Conservation (phyloP, 1,140 invertebrate genomes). For the Drosophila littoralis region DNA sequence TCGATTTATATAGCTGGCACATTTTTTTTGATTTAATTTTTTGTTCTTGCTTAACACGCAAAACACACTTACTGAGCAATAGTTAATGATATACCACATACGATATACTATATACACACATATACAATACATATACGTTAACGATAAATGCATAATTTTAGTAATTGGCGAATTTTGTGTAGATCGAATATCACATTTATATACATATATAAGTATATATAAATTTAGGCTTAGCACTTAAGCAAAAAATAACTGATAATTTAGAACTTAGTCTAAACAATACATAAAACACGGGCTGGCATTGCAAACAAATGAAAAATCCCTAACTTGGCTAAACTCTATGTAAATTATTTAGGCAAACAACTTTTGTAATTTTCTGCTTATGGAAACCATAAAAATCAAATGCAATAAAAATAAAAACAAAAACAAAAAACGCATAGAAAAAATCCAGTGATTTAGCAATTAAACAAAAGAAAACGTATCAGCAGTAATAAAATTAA, state of each 20-base stretch:
- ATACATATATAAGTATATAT: slow-evolving; percentile 30
- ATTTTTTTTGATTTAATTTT: slow-evolving; percentile 33
- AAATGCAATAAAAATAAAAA: slow-evolving; percentile 11
- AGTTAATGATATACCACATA: slow-evolving; percentile 66
- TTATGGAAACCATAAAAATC: slow-evolving; percentile 22
- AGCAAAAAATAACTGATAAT: slow-evolving; percentile 71
- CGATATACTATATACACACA: slow-evolving; percentile 43
- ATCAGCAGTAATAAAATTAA: slow-evolving; percentile 52
- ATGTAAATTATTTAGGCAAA: slow-evolving; percentile 66
- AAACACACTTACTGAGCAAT: slow-evolving; percentile 76
- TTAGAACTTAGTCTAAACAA: slow-evolving; percentile 43
- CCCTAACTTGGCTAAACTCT: slow-evolving; percentile 64
- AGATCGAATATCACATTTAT: slow-evolving; percentile 78
- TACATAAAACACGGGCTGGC: slow-evolving; percentile 56
- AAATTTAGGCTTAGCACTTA: slow-evolving; percentile 70
- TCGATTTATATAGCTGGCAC: slow-evolving; percentile 57
- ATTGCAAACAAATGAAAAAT: slow-evolving; percentile 40
- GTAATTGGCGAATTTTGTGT: slow-evolving; percentile 82
- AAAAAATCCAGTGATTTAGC: slow-evolving; percentile 72
- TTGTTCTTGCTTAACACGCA: slow-evolving; percentile 65
- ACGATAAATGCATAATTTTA: slow-evolving; percentile 73
- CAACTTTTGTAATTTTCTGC: slow-evolving; percentile 65
- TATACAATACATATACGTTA: slow-evolving; percentile 49
- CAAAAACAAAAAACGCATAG: slow-evolving; percentile 36
- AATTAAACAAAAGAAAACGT: slow-evolving; percentile 62